Evolutionary conservation across 1,140 invertebrate species (phyloP), one percentile per base, ranked within the genome.

Genomic region (Drosophila sechellia): DNA sequence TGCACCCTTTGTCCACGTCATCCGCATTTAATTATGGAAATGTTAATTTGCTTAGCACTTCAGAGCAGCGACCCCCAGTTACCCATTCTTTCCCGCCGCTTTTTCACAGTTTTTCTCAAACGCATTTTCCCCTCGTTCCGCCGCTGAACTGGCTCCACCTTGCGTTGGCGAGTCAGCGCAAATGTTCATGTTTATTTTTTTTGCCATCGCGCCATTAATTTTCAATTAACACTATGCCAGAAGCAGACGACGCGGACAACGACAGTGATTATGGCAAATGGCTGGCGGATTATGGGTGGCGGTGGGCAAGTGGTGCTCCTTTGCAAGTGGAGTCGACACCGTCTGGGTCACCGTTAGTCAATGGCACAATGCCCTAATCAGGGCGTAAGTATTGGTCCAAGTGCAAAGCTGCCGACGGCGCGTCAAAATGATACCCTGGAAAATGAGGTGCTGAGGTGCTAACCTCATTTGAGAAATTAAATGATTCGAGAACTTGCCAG

Each of bases 11-110:
- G 58, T 31, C 77, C 52, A 52, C 77, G 77, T 77, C 68, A 74
- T 85, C 81, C 80, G 74, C 56, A 79, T 86, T 83, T 87, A 87
- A 89, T 87, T 87, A 87, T 87, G 83, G 61, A 87, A 87, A 87
- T 87, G 80, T 87, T 89, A 77, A 87, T 89, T 89, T 87, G 83
- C 78, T 83, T 80, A 84, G 84, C 83, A 89, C 84, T 87, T 76
- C 60, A 77, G 74, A 31, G 59, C 63, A 54, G 45, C 56, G 61
- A 49, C 65, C 25, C 40, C 43, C 39, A 40, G 12, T 31, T 31
- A 31, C 27, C 25, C 55, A 50, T 15, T 20, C 35, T 46, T 11
- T 15, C 22, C 17, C 20, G 10, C 27, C 4, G 15, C 5, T 3
- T 52, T 4, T 6, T 8, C 34, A 1, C 27, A 31, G 27, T 8